phyloP scores from a whole-genome alignment of 2,797 vertebrate genomes.

The Neopelma chrysocephalum region DNA sequence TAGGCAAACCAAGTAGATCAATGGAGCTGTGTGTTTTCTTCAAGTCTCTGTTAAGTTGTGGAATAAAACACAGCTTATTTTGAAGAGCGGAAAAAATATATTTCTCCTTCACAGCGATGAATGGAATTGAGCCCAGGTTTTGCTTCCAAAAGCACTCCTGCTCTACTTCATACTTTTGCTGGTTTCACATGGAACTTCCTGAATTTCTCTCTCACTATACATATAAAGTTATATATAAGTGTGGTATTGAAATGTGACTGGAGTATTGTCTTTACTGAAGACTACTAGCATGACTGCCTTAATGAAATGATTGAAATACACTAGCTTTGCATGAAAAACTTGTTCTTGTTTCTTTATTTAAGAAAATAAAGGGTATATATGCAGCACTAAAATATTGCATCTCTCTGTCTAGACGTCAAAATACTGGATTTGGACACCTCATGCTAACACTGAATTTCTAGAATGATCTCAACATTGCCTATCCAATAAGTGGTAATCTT shows the following conservation, averaged over 20 bases:
- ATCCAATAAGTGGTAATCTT: neutral
- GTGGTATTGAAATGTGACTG: neutral
- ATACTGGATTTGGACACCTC: neutral
- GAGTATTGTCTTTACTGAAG: neutral
- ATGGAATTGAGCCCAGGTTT: neutral
- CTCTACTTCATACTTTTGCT: neutral
- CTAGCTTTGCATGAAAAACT: neutral
- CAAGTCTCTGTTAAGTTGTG: neutral
- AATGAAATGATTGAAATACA: neutral
- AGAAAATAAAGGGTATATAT: neutral
- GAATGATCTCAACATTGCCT: neutral
- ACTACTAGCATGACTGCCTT: neutral
- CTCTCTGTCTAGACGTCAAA: neutral
- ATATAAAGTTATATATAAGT: neutral
- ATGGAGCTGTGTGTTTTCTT: slow-evolving; percentile 19
- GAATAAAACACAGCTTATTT: slow-evolving; percentile 35
- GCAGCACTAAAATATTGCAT: neutral
- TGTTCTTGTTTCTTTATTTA: neutral
- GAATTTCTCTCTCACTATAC: neutral
- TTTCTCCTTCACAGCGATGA: neutral
- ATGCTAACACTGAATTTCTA: neutral
- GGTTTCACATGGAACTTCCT: neutral
- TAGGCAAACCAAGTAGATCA: neutral
- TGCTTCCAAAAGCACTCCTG: neutral
- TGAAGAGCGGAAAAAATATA: neutral